These are phyloP conservation scores for Discoglossus pictus DNA, from an alignment of 2,797 vertebrate species.

Conservation along the genomic window DNA sequence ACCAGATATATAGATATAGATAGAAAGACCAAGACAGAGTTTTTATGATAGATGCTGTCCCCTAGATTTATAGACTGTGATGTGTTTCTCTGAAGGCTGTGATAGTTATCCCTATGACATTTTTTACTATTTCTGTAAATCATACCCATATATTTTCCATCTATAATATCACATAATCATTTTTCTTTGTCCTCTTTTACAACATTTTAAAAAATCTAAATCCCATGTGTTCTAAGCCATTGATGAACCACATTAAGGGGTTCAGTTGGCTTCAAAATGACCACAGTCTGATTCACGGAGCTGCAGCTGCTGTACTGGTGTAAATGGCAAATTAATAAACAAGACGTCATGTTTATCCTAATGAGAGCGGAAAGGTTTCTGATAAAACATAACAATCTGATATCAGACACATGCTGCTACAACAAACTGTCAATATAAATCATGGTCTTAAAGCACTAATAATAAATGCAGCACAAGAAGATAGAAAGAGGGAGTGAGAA, in stretches of 20 bases:
- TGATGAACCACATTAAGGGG: constrained; percentile 28
- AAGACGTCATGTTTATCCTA: constrained; percentile 43
- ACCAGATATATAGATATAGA: no score
- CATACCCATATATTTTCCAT: no score
- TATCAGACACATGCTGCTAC: constrained; percentile 42
- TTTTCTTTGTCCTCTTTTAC: no score
- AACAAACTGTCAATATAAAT: constrained; percentile 45
- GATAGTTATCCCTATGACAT: no score
- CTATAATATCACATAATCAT: no score
- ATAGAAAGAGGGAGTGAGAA: constrained; percentile 6
- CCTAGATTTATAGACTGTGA: no score
- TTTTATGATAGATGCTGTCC: no score
- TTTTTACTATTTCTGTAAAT: no score
- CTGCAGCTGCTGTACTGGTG: constrained; percentile 26
- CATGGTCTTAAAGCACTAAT: constrained; percentile 37
- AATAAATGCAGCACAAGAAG: constrained; percentile 14
- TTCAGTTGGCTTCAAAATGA: constrained; percentile 32
- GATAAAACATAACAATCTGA: constrained; percentile 45
- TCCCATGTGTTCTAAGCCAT: constrained; percentile 31
- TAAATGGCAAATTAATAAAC: constrained; percentile 43
- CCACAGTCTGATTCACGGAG: constrained; percentile 28
- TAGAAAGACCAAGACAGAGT: no score
- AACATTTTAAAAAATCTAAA: constrained; percentile 4
- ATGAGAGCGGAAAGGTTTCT: constrained; percentile 43
- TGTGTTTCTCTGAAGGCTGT: no score